Conservation (phyloP, 2,888 invertebrate genomes). For the Chrysolina americana region DNA sequence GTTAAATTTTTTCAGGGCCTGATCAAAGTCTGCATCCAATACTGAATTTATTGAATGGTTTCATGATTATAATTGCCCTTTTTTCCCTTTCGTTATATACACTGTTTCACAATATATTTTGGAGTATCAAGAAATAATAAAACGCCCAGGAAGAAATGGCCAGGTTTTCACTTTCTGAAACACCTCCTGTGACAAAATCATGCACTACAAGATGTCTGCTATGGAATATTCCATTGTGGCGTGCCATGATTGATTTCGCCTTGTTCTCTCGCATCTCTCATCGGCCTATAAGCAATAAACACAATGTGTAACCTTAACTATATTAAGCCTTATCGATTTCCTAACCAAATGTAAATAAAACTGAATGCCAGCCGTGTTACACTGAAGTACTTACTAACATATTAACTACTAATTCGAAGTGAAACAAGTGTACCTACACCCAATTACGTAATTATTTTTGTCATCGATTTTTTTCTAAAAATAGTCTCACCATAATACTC, state of each 20-base stretch:
- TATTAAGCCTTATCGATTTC: slow-evolving; percentile 10
- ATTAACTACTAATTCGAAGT: slow-evolving; percentile 22
- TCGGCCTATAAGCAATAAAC: slow-evolving; percentile 7
- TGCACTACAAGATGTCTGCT: neutral
- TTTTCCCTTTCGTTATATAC: no score
- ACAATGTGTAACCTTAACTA: slow-evolving; percentile 16
- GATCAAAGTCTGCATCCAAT: no score
- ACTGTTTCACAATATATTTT: no score
- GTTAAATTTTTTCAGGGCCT: no score
- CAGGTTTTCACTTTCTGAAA: neutral
- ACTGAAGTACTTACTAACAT: slow-evolving; percentile 15
- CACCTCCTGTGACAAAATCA: neutral
- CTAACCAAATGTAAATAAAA: slow-evolving; percentile 7
- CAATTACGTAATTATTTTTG: slow-evolving; percentile 61
- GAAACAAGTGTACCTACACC: slow-evolving; percentile 18
- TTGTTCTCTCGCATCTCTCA: neutral
- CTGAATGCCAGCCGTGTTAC: neutral
- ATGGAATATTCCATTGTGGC: neutral
- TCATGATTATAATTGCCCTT: no score
- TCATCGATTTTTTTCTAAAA: slow-evolving; percentile 62
- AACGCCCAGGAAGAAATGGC: no score
- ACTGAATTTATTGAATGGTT: no score
- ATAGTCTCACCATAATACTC: slow-evolving; percentile 54
- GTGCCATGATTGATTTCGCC: slow-evolving; percentile 6
- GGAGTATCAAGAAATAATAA: no score